Evolutionary conservation across 92 coral and sea anemone genomes (phyloP).

Genomic region (Porites divaricata): DNA sequence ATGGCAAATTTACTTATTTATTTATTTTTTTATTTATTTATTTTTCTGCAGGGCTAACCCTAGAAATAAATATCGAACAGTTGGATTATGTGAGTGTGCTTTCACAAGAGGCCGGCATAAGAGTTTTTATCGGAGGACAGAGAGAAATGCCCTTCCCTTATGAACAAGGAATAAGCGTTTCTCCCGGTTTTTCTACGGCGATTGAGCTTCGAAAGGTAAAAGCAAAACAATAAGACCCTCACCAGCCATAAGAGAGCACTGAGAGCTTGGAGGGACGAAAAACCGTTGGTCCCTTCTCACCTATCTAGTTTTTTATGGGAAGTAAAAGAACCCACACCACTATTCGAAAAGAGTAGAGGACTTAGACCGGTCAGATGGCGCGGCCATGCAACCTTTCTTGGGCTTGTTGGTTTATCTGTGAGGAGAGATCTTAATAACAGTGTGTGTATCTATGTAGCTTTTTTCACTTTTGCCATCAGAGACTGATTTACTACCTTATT

Average conservation of each 20-base stretch:
- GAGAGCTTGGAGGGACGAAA: too few species aligned
- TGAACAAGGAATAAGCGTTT: constrained; percentile 52
- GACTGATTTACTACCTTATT: not conserved
- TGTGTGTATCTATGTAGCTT: not conserved
- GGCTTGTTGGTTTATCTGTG: too few species aligned
- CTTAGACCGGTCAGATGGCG: too few species aligned
- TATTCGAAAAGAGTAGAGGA: too few species aligned
- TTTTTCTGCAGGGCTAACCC: constrained; percentile 36
- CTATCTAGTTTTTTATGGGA: too few species aligned
- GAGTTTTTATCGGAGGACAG: constrained; percentile 39
- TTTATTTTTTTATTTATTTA: not conserved
- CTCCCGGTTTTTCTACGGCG: constrained; percentile 54
- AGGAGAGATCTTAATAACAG: too few species aligned
- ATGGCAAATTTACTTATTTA: too few species aligned
- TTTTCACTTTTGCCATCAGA: not conserved
- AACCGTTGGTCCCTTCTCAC: too few species aligned
- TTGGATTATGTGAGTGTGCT: constrained; percentile 36
- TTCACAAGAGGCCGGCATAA: constrained; percentile 54
- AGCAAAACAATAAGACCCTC: not conserved
- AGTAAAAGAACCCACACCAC: too few species aligned
- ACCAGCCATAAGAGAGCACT: too few species aligned
- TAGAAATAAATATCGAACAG: constrained; percentile 57
- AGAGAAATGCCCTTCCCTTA: constrained; percentile 52
- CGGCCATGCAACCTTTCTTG: too few species aligned
- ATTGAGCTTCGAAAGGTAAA: constrained; percentile 56